These are phyloP conservation scores for Trachemys scripta DNA, from an alignment of 2,113 vertebrate species.

Conservation along the genomic window DNA sequence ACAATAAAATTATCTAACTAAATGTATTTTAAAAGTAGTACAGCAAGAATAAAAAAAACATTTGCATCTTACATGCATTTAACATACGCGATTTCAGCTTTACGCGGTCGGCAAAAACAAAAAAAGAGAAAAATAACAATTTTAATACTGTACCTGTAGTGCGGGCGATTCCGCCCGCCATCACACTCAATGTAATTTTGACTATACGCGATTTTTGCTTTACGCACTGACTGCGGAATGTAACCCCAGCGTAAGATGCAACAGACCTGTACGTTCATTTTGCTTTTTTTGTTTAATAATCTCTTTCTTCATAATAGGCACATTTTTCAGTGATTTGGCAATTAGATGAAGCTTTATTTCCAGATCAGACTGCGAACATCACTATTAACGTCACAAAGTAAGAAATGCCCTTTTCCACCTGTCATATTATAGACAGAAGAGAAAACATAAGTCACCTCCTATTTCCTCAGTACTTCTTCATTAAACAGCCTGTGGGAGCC, in stretches of 20 bases:
- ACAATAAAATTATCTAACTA: not conserved
- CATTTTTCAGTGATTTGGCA: slow-evolving; percentile 71
- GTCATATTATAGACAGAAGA: not conserved
- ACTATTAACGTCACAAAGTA: slow-evolving; percentile 59
- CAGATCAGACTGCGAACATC: slow-evolving; percentile 43
- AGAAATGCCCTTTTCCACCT: not conserved
- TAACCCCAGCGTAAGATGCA: too few relatives aligned
- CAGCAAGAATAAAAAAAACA: not conserved
- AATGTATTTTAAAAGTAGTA: not conserved
- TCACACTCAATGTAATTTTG: too few relatives aligned
- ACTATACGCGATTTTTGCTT: too few relatives aligned
- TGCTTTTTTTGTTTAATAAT: not conserved
- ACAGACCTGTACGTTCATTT: not conserved
- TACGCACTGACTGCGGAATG: too few relatives aligned
- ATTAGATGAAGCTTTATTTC: slow-evolving; percentile 52
- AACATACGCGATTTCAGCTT: too few relatives aligned
- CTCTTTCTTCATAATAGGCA: slow-evolving; percentile 39
- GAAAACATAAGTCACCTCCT: not conserved
- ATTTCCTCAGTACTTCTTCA: not conserved
- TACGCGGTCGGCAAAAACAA: too few relatives aligned
- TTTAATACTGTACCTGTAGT: too few relatives aligned
- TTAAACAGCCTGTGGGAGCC: not conserved
- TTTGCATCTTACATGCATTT: too few relatives aligned
- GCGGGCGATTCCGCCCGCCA: too few relatives aligned
- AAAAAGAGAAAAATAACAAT: too few relatives aligned